phyloP scores from a whole-genome alignment of 2,113 vertebrate species.

The Dipodomys ordii region DNA sequence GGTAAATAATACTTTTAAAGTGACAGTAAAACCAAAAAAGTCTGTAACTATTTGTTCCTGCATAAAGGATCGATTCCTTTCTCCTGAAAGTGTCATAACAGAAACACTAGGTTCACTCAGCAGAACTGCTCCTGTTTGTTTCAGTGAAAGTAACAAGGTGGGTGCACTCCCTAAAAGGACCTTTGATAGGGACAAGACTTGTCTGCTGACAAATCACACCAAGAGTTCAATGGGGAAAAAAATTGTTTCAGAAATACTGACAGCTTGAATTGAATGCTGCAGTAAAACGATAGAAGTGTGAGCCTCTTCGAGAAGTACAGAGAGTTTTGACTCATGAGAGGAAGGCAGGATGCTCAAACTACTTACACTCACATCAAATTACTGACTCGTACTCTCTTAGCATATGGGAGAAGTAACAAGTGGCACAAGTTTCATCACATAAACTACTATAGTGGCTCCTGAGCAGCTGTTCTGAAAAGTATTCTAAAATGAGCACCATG shows the following conservation, averaged over 20 bases:
- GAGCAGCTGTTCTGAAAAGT: not conserved
- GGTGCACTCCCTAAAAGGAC: not conserved
- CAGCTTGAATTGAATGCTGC: slow-evolving; percentile 13
- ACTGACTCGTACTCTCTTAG: not conserved
- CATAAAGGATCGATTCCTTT: not conserved
- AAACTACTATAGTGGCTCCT: not conserved
- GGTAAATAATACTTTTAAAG: slow-evolving; percentile 30
- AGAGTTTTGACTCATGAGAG: not conserved
- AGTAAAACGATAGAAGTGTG: not conserved
- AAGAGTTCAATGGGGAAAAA: not conserved
- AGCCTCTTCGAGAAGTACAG: not conserved
- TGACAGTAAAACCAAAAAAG: not conserved
- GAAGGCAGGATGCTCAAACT: not conserved
- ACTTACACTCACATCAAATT: not conserved
- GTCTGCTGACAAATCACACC: not conserved
- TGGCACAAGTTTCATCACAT: not conserved
- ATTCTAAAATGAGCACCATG: not conserved
- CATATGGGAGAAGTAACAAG: not conserved
- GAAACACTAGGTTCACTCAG: slow-evolving; percentile 1
- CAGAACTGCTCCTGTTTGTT: not conserved
- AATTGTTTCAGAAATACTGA: slow-evolving; percentile 47
- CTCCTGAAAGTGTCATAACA: slow-evolving; percentile 28
- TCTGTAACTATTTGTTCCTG: not conserved
- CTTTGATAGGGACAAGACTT: not conserved
- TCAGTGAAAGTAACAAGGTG: not conserved